Evolutionary conservation across 2,888 invertebrate genomes (phyloP), one percentile per base, ranked within the genome.

Genomic region (Caradrina kadenii): DNA sequence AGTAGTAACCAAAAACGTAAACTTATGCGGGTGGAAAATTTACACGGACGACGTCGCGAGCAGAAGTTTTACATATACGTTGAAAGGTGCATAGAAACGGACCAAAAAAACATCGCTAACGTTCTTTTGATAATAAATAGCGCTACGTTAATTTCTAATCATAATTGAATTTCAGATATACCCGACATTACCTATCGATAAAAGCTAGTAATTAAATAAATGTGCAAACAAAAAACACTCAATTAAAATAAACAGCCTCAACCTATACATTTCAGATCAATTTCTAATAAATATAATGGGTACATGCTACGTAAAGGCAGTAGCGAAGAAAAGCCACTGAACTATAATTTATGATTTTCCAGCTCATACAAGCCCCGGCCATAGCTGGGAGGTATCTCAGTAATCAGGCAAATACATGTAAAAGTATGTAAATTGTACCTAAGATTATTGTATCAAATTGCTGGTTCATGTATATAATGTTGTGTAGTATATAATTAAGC

Each of bases 401-500:
- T 74, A 82, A 80, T 82, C 67, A 67, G 58, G 64, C 54, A 65
- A 68, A 80, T 73, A 82, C 76, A 82, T 82, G 81, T 80, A 72
- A 79, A 83, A 72, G 39, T 81, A 83, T 83, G 83, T 66, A 77
- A 78, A 82, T 80, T 58, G 66, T 62, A 21, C 22, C 45, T 17
- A 4, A 77, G 64, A 72, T 91, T 90, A 90, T 89, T 88, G 86
- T 88, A 89, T 91, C 87, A 89, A 91, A 86, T 88, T 82, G 86
- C 82, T 61, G 72, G 80, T 54, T 69, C 19, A 62, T 68, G 76
- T 67, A 79, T 86, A 77, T 86, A 87, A 89, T 86, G 83, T 83
- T 76, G 77, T 71, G 84, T 84, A 83, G 89, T 90, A 87, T 87
- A 89, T 91, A 89, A 93, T 93, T 92, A 91, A 87, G 84, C 81